These are phyloP conservation scores for Euthynnus affinis DNA, from an alignment of 2,797 vertebrate genomes.

Conservation along the genomic window DNA sequence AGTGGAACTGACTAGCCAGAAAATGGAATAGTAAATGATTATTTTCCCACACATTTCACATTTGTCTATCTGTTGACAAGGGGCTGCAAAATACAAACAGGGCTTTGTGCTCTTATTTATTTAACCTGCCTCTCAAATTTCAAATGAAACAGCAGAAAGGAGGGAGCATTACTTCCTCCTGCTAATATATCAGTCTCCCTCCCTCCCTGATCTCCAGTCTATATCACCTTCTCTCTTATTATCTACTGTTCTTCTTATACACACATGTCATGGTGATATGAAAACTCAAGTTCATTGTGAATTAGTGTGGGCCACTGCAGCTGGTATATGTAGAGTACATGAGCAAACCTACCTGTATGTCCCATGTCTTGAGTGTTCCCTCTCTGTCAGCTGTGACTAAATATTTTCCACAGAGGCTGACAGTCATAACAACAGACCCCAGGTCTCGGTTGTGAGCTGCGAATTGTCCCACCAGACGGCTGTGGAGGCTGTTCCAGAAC, in stretches of 20 bases:
- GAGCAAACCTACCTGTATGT: constrained; percentile 75
- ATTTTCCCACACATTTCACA: background rate
- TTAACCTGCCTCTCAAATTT: constrained; percentile 13
- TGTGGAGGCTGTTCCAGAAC: constrained; percentile 80
- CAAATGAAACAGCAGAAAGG: constrained; percentile 12
- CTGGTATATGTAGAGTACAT: background rate
- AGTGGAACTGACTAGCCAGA: background rate
- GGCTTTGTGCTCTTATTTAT: background rate
- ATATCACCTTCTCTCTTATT: constrained; percentile 19
- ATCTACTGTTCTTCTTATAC: constrained; percentile 4
- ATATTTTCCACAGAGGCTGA: constrained; percentile 73
- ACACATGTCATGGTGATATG: background rate
- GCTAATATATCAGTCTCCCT: constrained; percentile 27
- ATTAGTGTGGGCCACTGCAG: background rate
- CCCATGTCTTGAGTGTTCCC: constrained; percentile 83
- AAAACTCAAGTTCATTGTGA: background rate
- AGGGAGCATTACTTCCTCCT: constrained; percentile 1
- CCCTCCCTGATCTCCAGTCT: constrained; percentile 29
- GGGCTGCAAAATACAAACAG: background rate
- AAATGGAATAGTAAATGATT: background rate
- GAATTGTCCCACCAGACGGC: constrained; percentile 80
- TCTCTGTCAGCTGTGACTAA: constrained; percentile 82
- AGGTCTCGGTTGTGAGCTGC: constrained; percentile 76
- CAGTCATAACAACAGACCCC: constrained; percentile 78
- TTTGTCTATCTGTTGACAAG: constrained; percentile 1